Conservation (phyloP, 2,797 vertebrate species). For the Artibeus lituratus region DNA sequence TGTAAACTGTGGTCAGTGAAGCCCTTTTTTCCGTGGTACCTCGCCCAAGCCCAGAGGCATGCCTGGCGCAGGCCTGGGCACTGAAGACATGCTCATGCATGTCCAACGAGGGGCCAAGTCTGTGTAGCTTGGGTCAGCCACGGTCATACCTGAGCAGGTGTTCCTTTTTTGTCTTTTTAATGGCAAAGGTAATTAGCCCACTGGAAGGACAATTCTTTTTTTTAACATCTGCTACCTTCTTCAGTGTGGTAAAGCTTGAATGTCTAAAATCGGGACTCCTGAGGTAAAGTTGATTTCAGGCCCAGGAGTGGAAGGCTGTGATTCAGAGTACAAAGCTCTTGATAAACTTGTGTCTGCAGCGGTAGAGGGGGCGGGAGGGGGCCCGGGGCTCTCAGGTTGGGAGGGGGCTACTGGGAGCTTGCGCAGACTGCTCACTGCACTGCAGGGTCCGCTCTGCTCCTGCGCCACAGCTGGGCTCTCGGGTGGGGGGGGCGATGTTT, state of each 20-base stretch:
- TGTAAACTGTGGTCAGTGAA: background rate
- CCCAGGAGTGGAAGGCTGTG: background rate
- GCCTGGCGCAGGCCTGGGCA: background rate
- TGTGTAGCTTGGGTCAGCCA: background rate
- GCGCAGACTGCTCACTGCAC: background rate
- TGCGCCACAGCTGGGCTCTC: background rate
- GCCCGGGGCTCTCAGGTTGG: background rate
- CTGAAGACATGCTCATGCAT: background rate
- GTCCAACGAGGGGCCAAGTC: background rate
- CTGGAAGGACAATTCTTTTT: background rate
- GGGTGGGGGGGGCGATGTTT: background rate
- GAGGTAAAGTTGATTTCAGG: background rate
- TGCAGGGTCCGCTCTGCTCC: background rate
- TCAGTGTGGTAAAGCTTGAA: background rate
- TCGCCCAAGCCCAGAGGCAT: background rate
- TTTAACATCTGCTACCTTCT: background rate
- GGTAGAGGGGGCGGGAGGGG: background rate
- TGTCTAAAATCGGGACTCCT: background rate
- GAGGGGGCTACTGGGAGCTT: background rate
- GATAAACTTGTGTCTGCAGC: background rate
- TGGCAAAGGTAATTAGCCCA: background rate
- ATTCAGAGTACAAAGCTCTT: slow-evolving; percentile 39
- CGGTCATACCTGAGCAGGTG: background rate
- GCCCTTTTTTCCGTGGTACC: background rate
- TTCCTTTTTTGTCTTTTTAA: background rate